phyloP scores from a whole-genome alignment of 2,888 invertebrate genomes.

The Pristionchus arcanus region DNA sequence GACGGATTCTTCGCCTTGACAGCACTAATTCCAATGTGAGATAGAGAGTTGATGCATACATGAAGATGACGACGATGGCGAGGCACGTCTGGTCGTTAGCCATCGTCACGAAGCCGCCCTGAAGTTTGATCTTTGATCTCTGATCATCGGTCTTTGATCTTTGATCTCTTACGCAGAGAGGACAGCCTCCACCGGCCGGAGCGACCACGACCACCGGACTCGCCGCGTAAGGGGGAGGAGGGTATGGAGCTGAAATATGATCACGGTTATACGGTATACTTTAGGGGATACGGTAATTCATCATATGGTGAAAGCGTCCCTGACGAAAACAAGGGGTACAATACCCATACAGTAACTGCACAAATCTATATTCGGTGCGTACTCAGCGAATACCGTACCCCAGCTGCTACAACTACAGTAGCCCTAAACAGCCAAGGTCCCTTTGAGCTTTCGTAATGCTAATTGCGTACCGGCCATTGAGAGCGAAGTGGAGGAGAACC shows the following conservation, averaged over 20 bases:
- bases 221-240: no score
- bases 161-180: not conserved
- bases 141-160: not conserved
- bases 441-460: not conserved
- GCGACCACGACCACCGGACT: no score
- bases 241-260: no score
- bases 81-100: not conserved
- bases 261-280: no score
- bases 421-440: not conserved
- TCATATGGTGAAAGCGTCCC: not conserved
- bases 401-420: not conserved
- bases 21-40: no score
- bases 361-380: not conserved
- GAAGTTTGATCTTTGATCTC: not conserved
- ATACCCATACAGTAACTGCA: no score
- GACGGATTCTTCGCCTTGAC: no score
- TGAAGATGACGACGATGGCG: not conserved
- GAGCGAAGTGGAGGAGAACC: not conserved
- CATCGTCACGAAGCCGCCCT: conserved; percentile 2
- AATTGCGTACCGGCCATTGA: not conserved
- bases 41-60: no score
- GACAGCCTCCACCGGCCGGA: no score
- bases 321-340: no score
- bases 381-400: not conserved
- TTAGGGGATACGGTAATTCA: not conserved